Conservation (phyloP, 1,140 invertebrate genomes). For the Ctenoplectra terminalis region DNA sequence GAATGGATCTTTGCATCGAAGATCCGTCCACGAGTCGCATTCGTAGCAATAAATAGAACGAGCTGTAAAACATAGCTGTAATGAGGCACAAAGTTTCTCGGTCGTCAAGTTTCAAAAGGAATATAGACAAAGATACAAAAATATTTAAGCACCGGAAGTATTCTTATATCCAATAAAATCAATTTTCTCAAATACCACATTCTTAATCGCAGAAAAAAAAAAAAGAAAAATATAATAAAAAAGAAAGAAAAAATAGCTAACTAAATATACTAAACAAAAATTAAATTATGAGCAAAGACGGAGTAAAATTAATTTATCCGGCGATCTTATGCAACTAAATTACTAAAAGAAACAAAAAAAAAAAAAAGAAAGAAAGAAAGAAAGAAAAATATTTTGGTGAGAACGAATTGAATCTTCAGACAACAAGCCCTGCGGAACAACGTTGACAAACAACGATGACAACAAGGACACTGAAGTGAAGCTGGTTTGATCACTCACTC, state of each 20-base stretch:
- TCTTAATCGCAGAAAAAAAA: not conserved
- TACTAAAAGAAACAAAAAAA: not conserved
- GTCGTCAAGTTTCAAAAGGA: not conserved
- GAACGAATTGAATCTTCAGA: constrained; percentile 18
- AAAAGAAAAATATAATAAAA: not conserved
- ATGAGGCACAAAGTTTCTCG: not conserved
- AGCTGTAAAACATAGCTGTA: constrained; percentile 82
- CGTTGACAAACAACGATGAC: constrained; percentile 32
- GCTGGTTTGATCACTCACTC: constrained; percentile 80
- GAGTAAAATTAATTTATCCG: not conserved
- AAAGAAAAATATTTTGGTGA: not conserved
- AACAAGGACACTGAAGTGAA: constrained; percentile 52
- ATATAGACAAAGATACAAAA: not conserved
- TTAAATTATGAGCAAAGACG: not conserved
- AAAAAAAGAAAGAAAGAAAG: not conserved
- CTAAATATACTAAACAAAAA: not conserved
- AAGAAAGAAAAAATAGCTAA: not conserved
- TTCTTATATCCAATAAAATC: not conserved
- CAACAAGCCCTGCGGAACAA: constrained; percentile 18
- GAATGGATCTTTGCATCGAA: constrained; percentile 94
- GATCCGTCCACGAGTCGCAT: constrained; percentile 95
- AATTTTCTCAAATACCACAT: not conserved
- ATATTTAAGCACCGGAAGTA: not conserved
- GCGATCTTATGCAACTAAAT: not conserved
- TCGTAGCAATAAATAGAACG: constrained; percentile 96